Conservation (phyloP, 2,888 invertebrate species). For the Melolontha melolontha region DNA sequence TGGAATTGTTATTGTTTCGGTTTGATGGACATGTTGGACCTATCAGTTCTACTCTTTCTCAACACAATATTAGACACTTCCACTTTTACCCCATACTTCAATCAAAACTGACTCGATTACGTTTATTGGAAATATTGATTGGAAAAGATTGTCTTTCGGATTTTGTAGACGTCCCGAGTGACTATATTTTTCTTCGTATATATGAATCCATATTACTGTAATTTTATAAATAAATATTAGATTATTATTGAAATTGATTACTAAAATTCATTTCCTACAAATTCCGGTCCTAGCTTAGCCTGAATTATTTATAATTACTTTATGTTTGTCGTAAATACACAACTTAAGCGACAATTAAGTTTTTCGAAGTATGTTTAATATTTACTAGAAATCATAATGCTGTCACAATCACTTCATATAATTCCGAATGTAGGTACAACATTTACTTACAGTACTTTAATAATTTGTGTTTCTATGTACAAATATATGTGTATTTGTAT, state of each 20-base stretch:
- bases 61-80: slow-evolving; percentile 32
- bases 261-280: background rate
- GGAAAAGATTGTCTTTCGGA: slow-evolving; percentile 42
- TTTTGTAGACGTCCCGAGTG: slow-evolving; percentile 32
- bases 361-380: no score
- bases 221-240: slow-evolving; percentile 33
- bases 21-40: slow-evolving; percentile 37
- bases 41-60: slow-evolving; percentile 34
- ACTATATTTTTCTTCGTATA: slow-evolving; percentile 33
- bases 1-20: slow-evolving; percentile 33
- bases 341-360: no score
- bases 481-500: no score
- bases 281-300: no score
- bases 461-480: no score
- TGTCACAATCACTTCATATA: no score
- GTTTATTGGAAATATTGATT: slow-evolving; percentile 43
- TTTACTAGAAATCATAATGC: no score
- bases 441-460: no score
- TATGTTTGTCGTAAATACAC: no score
- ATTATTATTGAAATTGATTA: slow-evolving; percentile 5
- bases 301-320: no score
- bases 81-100: slow-evolving; percentile 37
- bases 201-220: slow-evolving; percentile 13
- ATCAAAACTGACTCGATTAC: slow-evolving; percentile 41
- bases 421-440: no score